Evolutionary conservation across 1,140 invertebrate species (phyloP).

Genomic region (Macrobrachium rosenbergii): DNA sequence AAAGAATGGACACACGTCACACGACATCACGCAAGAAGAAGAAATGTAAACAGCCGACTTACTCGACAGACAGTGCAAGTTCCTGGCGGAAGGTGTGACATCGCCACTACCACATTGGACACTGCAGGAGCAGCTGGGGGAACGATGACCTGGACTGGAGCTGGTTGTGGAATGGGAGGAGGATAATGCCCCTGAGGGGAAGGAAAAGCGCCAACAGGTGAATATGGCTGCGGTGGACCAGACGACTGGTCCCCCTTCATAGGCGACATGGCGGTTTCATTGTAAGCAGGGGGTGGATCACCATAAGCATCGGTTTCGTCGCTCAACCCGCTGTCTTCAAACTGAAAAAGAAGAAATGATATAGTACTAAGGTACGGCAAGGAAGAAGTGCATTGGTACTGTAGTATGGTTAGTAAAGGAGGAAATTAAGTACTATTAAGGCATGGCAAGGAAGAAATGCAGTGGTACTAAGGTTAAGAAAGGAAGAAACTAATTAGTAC

Average conservation of each 20-base stretch:
- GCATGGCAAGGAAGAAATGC: background rate
- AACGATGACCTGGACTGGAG: too few species aligned
- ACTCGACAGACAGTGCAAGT: constrained; percentile 48
- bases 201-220: background rate
- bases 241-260: too few species aligned
- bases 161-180: background rate
- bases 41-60: background rate
- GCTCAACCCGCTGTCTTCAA: too few species aligned
- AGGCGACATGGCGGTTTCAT: too few species aligned
- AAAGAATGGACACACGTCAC: too few species aligned
- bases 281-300: too few species aligned
- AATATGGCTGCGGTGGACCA: background rate
- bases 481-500: background rate
- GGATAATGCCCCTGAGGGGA: background rate
- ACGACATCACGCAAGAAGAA: background rate
- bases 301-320: too few species aligned
- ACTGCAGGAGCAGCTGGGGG: too few species aligned
- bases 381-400: background rate
- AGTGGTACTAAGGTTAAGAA: background rate
- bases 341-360: background rate
- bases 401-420: background rate
- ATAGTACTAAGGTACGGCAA: background rate
- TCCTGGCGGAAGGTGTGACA: constrained; percentile 19
- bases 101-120: too few species aligned
- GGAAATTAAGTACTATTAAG: background rate